Percentiles rank a stretch among this genome's conserved stretches.
phyloP scores from a whole-genome alignment of 1,140 invertebrate genomes.

The Lepidurus couesii region DNA sequence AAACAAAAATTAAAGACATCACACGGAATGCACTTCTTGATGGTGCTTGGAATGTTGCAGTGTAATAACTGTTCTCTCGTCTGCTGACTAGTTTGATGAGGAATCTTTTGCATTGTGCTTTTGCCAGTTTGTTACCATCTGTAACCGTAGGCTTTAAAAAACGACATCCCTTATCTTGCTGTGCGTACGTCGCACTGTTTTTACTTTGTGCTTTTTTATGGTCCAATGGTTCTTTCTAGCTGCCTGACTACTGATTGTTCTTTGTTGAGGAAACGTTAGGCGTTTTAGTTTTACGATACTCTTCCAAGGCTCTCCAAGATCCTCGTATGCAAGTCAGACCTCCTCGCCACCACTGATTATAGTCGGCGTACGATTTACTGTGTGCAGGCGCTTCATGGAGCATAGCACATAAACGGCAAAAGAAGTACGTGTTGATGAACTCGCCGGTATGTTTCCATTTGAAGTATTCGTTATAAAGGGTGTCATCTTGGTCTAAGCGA shows the following conservation, averaged over 20 bases:
- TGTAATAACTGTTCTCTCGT: background rate
- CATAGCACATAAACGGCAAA: conserved; percentile 88
- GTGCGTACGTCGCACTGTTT: background rate
- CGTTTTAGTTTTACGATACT: conserved; percentile 33
- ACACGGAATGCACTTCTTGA: background rate
- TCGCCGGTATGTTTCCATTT: conserved; percentile 83
- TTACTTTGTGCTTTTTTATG: background rate
- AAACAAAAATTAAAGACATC: background rate
- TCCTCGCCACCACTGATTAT: conserved; percentile 42
- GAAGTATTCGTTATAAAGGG: conserved; percentile 88
- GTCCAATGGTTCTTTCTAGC: background rate
- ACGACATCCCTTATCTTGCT: background rate
- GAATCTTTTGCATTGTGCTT: background rate
- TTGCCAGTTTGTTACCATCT: no score
- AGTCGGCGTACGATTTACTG: conserved; percentile 53
- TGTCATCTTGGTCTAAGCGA: conserved; percentile 74
- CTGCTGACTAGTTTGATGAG: background rate
- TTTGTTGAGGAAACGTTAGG: background rate
- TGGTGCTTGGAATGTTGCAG: background rate
- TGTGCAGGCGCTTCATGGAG: conserved; percentile 60
- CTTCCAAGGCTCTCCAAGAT: conserved; percentile 69
- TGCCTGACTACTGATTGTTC: background rate
- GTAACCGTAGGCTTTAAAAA: no score
- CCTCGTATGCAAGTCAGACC: conserved; percentile 65
- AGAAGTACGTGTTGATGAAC: conserved; percentile 91